These are phyloP conservation scores for Drosophila ustulata DNA, from an alignment of 2,888 invertebrate species.

Conservation along the genomic window DNA sequence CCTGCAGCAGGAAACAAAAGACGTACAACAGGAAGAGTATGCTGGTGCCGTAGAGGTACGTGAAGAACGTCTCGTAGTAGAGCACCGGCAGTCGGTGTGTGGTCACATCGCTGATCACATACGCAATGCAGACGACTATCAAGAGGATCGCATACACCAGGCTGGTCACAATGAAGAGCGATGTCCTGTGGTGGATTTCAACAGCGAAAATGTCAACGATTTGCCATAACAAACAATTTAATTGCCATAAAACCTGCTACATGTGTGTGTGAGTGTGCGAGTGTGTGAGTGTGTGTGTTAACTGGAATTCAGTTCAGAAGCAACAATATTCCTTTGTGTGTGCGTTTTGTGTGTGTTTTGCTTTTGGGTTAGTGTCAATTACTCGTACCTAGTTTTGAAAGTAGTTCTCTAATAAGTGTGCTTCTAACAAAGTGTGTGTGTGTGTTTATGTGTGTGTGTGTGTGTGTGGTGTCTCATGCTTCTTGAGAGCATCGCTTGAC, in stretches of 20 bases:
- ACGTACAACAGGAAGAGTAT: slow-evolving; percentile 97
- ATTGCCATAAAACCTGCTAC: slow-evolving; percentile 22
- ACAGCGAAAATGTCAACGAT: not conserved
- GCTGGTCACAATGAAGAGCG: slow-evolving; percentile 97
- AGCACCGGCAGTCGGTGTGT: slow-evolving; percentile 96
- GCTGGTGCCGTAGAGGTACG: slow-evolving; percentile 96
- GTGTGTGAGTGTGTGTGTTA: slow-evolving; percentile 15
- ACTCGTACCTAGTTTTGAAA: slow-evolving; percentile 36
- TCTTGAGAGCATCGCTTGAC: slow-evolving; percentile 38
- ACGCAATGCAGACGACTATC: slow-evolving; percentile 96
- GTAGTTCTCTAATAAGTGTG: slow-evolving; percentile 36
- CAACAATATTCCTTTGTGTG: slow-evolving; percentile 7
- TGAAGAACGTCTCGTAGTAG: slow-evolving; percentile 98
- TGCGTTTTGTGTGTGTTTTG: slow-evolving; percentile 12
- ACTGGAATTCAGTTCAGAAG: slow-evolving; percentile 18
- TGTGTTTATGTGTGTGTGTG: slow-evolving; percentile 24
- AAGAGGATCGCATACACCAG: slow-evolving; percentile 97
- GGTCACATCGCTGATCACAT: slow-evolving; percentile 97
- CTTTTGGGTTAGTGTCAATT: slow-evolving; percentile 44
- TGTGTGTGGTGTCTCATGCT: slow-evolving; percentile 50
- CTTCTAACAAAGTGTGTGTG: slow-evolving; percentile 18
- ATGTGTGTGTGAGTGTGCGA: slow-evolving; percentile 7
- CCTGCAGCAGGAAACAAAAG: slow-evolving; percentile 96
- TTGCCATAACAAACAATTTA: not conserved
- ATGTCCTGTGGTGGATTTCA: slow-evolving; percentile 88